Evolutionary conservation across 2,113 vertebrate genomes (phyloP), one percentile per base, ranked within the genome.

Genomic region (Pogonocichla stellata): DNA sequence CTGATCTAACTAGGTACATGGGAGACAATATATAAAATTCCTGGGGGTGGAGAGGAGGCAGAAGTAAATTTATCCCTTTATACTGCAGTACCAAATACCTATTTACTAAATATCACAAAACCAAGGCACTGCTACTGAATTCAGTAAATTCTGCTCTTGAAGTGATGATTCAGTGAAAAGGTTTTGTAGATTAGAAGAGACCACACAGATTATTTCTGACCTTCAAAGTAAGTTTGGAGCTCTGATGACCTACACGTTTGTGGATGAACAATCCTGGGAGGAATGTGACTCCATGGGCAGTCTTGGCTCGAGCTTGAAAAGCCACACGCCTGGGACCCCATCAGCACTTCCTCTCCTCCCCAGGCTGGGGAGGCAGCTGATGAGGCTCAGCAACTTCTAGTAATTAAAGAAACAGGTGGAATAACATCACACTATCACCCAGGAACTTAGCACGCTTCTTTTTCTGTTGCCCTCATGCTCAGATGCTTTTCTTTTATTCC

Each of bases 361-460:
- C 0, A 40, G n/a, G 28, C 54, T 91, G 57, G 7, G 2, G 19
- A 56, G 70, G 64, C 88, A 90, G 88, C 71, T 95, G 79, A 96
- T 57, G 88, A 83, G 64, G 36, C 79, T 95, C 82, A 88, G 69
- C 65, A 86, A 34, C 57, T 93, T 74, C 86, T 54, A 72, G n/a
- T 93, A 81, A 95, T 88, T 94, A 94, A 94, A 86, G 64, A 78
- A 96, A 86, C 53, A 94, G 94, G 92, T 97, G 86, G 56, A 86
- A 93, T 36, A 94, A 90, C 83, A 95, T 69, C 86, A 86, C 57
- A 53, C 82, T 64, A 45, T 88, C 60, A 40, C 43, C 62, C n/a
- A 0, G 75, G 40, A 96, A 54, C 26, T 90, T 66, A 29, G 22
- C 36, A 84, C 0, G 0, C 42, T 80, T 34, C 31, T 93, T 88